Base-by-base conservation (phyloP, 2,888 invertebrate species). In the Tetropium fuscum region DNA sequence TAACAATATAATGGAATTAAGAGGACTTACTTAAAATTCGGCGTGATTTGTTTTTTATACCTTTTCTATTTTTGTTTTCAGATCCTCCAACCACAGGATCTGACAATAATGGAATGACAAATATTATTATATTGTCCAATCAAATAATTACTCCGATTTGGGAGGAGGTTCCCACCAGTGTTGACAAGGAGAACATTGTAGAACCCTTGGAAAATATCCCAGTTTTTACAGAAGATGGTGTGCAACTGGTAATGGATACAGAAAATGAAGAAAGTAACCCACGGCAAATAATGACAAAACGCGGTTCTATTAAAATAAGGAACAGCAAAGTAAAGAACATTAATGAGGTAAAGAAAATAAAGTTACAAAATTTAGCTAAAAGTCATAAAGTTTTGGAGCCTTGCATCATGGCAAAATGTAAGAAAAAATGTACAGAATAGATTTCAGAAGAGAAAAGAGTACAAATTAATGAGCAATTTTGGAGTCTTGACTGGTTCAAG, bases 131-230 rank as follows among this genome's bases (percentile, higher is more conserved):
- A 27, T 27, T 27, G 7, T 27, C 27, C n/a, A 27, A 27, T n/a
- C n/a, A n/a, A n/a, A n/a, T n/a, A n/a, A n/a, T n/a, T n/a, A n/a
- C n/a, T n/a, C n/a, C n/a, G n/a, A n/a, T n/a, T n/a, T n/a, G n/a
- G n/a, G n/a, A n/a, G n/a, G 27, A 27, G 27, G 7, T n/a, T n/a
- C n/a, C n/a, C n/a, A n/a, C 4, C n/a, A n/a, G 4, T 22, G 22
- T n/a, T 27, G 27, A 27, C 27, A 27, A 27, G n/a, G 27, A 27
- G 27, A 27, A 27, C 27, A 27, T n/a, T n/a, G n/a, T n/a, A n/a
- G n/a, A n/a, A n/a, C n/a, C n/a, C n/a, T n/a, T n/a, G n/a, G n/a
- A n/a, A n/a, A n/a, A n/a, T n/a, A n/a, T n/a, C n/a, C n/a, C n/a
- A n/a, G n/a, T n/a, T n/a, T n/a, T n/a, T n/a, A n/a, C n/a, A n/a